phyloP scores from a whole-genome alignment of 2,113 vertebrate genomes.

The Corythornis vintsioides region DNA sequence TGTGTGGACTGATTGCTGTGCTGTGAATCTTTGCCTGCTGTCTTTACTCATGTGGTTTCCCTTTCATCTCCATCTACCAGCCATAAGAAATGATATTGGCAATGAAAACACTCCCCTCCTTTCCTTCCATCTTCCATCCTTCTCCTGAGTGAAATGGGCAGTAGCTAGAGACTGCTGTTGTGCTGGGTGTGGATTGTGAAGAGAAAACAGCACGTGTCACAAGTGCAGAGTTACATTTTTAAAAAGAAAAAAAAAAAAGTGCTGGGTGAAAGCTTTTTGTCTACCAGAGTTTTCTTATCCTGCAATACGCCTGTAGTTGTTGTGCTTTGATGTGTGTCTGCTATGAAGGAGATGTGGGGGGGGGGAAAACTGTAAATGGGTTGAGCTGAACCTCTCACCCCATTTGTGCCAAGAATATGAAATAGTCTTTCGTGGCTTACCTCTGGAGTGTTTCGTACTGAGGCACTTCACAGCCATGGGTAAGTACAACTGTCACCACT shows the following conservation, averaged over 20 bases:
- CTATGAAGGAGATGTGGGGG: background rate
- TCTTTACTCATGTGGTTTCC: constrained; percentile 13
- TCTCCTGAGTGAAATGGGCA: constrained; percentile 36
- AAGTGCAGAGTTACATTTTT: background rate
- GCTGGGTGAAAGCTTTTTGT: constrained; percentile 36
- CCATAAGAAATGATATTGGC: background rate
- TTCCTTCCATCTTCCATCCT: background rate
- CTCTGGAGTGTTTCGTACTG: constrained; percentile 23
- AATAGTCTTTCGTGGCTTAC: constrained; percentile 8
- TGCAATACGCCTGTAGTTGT: background rate
- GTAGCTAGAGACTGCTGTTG: background rate
- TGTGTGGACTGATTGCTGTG: constrained; percentile 36
- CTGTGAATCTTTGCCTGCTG: constrained; percentile 41
- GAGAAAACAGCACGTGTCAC: background rate
- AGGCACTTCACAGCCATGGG: constrained; percentile 15
- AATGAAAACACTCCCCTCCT: background rate
- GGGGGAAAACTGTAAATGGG: background rate
- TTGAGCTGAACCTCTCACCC: background rate
- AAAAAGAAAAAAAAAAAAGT: background rate
- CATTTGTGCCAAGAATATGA: background rate
- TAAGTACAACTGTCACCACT: constrained; percentile 35
- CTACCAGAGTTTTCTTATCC: background rate
- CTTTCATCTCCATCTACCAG: constrained; percentile 2
- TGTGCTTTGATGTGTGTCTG: constrained; percentile 39
- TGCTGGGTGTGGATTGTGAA: constrained; percentile 37